Evolutionary conservation across 64 coral and sea anemone species (phyloP), one percentile per base, ranked within the genome.

Genomic region (Dendrophyllia cribrosa): DNA sequence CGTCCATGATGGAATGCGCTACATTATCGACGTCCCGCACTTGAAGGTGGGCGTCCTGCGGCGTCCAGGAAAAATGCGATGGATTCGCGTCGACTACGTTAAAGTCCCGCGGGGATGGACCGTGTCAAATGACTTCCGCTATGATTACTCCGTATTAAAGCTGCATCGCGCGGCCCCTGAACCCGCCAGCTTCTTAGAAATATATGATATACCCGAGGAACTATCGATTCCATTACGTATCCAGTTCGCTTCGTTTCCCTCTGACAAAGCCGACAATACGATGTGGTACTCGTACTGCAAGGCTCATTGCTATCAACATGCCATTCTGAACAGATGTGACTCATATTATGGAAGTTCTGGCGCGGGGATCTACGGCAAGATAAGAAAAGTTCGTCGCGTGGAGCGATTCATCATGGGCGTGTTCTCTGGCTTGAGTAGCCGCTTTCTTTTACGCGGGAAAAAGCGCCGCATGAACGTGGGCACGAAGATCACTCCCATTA

Each of bases 201-300:
- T 94, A 22, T 87, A 81, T 66, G 68, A 75, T 22, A 79, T 89
- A 3, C 55, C 64, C 59, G 78, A 20, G n/a, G 14, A 80, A 23
- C 11, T 75, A 55, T 24, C 50, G 4, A 2, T 89, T 66, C 9
- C 45, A 75, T 9, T 73, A 17, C 43, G 25, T 19, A 89, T 94
- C 48, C 92, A 94, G 43, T 94, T 94, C 59, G 86, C 92, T 11
- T 83, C 81, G 9, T 97, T 94, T 58, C 95, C 91, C 15, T 49
- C 77, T 47, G 95, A 97, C 83, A 97, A 97, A 47, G 63, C 65
- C 15, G 9, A 21, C 50, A 83, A 88, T 56, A 76, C 95, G 2
- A 51, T 97, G 73, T 97, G 95, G 95, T 94, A 97, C 58, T 73
- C 88, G 2, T 80, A 90, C 47, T 97, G 95, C 58, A 88, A 51